phyloP scores from a whole-genome alignment of 2,797 vertebrate genomes.

The Bryconaethiops microstoma region DNA sequence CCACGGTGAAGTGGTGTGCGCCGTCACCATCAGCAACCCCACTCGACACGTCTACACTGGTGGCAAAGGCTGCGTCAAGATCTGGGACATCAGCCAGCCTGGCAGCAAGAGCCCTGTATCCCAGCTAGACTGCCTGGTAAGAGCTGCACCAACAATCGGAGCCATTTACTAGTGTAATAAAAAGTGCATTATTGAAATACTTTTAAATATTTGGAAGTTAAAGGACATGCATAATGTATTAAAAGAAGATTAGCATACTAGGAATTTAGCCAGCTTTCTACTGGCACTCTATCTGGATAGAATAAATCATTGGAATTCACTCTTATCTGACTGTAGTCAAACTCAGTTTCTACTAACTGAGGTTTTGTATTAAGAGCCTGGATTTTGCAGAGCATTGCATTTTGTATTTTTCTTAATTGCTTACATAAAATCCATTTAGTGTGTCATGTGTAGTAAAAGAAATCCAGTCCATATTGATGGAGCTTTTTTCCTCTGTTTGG shows the following conservation, averaged over 20 bases:
- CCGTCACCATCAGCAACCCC: slow-evolving; percentile 96
- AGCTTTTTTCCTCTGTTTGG: not conserved
- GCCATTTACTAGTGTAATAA: slow-evolving; percentile 10
- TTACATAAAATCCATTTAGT: not conserved
- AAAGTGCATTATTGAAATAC: not conserved
- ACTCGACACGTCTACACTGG: slow-evolving; percentile 95
- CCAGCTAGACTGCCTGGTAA: slow-evolving; percentile 93
- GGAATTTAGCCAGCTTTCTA: not conserved
- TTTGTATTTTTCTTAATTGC: not conserved
- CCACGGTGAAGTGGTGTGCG: slow-evolving; percentile 87
- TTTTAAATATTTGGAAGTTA: not conserved
- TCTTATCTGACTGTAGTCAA: not conserved
- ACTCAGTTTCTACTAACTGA: not conserved
- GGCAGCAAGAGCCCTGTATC: slow-evolving; percentile 94
- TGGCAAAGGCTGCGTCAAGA: slow-evolving; percentile 96
- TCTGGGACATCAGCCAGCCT: slow-evolving; percentile 96
- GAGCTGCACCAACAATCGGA: slow-evolving; percentile 42
- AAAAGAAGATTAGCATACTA: not conserved
- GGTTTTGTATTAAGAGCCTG: not conserved
- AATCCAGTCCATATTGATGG: no score
- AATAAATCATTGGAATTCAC: not conserved
- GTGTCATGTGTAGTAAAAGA: no score
- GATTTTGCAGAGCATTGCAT: not conserved
- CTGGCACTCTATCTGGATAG: not conserved
- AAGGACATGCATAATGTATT: not conserved